Evolutionary conservation across 2,888 invertebrate genomes (phyloP), one percentile per base, ranked within the genome.

Genomic region (Amblyjoppa proteus): DNA sequence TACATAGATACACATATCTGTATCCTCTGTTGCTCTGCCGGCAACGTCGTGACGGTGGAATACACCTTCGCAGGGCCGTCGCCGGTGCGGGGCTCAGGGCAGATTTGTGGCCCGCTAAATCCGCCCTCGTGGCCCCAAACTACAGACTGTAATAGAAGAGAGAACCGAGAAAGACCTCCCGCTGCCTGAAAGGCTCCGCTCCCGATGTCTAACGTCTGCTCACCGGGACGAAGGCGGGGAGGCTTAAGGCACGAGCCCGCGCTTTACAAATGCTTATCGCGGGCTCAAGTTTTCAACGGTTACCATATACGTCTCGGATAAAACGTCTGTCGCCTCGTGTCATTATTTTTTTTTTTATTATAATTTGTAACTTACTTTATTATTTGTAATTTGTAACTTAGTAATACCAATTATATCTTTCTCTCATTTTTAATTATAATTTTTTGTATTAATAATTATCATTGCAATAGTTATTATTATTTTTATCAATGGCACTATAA

Each of bases 71-170:
- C 74, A 45, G 28, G 66, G 66, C 49, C 56, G 49, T 13, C 61
- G 31, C 31, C 70, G 13, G 3, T 13, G 45, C 45, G 79, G 66
- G 79, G 90, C 92, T 91, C 91, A 90, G 87, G 89, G 89, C 92
- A 92, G 92, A 92, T 93, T 93, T 92, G 92, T 93, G 91, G 92
- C 92, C 89, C 85, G 89, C 89, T 90, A 92, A 89, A 91, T 88
- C 89, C 92, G 91, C 79, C 79, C 76, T 25, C 41, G 78, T 78
- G 53, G 66, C 69, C 69, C 82, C 85, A 56, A 64, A 69, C 73
- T 56, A 53, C 56, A 53, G 75, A 81, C 41, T 74, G 53, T 41
- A 58, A 70, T 41, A 53, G 53, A 68, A 45, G 61, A 5, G 28
- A 51, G 76, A 16, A 34, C 9, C 66, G 20, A 58, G 73, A 61